Evolutionary conservation across 2,888 invertebrate species (phyloP).

Genomic region (Catocala sponsa): DNA sequence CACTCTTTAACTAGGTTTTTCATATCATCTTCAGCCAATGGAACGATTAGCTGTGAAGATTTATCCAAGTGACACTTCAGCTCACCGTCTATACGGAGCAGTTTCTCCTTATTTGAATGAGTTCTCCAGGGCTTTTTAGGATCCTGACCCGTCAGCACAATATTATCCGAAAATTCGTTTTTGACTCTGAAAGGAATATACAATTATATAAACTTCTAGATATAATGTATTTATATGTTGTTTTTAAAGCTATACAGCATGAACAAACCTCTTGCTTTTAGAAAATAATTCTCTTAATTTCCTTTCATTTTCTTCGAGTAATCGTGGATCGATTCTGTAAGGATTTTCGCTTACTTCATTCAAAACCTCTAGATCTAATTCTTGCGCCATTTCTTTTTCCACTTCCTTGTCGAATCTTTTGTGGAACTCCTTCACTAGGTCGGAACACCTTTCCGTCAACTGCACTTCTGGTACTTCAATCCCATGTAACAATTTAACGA

Average conservation of each 20-base stretch:
- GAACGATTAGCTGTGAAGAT: slow-evolving; percentile 60
- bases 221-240: too few species aligned
- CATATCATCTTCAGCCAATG: slow-evolving; percentile 69
- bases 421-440: slow-evolving; percentile 70
- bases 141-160: slow-evolving; percentile 53
- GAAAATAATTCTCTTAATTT: slow-evolving; percentile 66
- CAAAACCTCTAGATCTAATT: slow-evolving; percentile 13
- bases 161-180: slow-evolving; percentile 48
- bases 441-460: slow-evolving; percentile 71
- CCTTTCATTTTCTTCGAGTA: slow-evolving; percentile 73
- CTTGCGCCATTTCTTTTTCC: slow-evolving; percentile 57
- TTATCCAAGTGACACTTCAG: slow-evolving; percentile 73
- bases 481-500: slow-evolving; percentile 73
- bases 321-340: slow-evolving; percentile 64
- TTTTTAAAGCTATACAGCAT: too few species aligned
- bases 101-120: slow-evolving; percentile 73
- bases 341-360: slow-evolving; percentile 68
- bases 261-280: slow-evolving; percentile 64
- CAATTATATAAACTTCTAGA: neutral
- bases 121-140: slow-evolving; percentile 80
- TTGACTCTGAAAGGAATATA: slow-evolving; percentile 58
- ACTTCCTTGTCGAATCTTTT: slow-evolving; percentile 64
- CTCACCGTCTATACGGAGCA: slow-evolving; percentile 74
- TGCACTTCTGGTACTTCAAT: slow-evolving; percentile 75
- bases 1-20: slow-evolving; percentile 69